phyloP scores from a whole-genome alignment of 2,888 invertebrate genomes.

The Choristoneura rosaceana region DNA sequence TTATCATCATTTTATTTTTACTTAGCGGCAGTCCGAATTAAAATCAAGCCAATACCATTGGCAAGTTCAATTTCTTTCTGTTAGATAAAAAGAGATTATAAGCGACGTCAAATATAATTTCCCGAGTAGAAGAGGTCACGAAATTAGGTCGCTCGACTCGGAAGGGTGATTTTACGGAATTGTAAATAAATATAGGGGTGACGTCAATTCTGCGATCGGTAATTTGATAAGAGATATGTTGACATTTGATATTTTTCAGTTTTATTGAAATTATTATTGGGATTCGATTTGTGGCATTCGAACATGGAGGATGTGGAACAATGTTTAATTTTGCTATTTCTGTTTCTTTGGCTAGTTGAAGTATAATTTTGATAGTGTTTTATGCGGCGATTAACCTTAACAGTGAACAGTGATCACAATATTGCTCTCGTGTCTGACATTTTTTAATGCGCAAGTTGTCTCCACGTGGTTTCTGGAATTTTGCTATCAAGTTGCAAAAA shows the following conservation, averaged over 20 bases:
- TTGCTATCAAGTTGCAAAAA: too few species aligned
- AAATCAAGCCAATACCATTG: slow-evolving; percentile 24
- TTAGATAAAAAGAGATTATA: slow-evolving; percentile 31
- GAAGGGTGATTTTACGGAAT: slow-evolving; percentile 27
- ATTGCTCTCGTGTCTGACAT: too few species aligned
- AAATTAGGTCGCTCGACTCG: slow-evolving; percentile 33
- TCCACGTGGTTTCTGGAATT: too few species aligned
- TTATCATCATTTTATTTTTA: slow-evolving; percentile 1
- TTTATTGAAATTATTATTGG: neutral
- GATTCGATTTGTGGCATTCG: too few species aligned
- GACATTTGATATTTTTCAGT: slow-evolving; percentile 1
- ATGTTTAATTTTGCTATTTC: too few species aligned
- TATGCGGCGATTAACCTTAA: too few species aligned
- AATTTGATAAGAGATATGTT: slow-evolving; percentile 24
- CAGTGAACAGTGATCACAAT: too few species aligned
- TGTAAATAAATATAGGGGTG: slow-evolving; percentile 31
- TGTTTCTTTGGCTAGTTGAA: too few species aligned
- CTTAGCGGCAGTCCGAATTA: neutral
- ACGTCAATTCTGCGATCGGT: slow-evolving; percentile 13
- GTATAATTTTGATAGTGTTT: too few species aligned
- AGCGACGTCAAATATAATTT: slow-evolving; percentile 35
- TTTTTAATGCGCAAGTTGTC: too few species aligned
- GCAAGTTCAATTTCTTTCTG: slow-evolving; percentile 19
- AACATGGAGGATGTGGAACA: too few species aligned
- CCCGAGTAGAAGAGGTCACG: slow-evolving; percentile 27